phyloP scores from a whole-genome alignment of 1,140 invertebrate species.

The Drosophila ercepeae region DNA sequence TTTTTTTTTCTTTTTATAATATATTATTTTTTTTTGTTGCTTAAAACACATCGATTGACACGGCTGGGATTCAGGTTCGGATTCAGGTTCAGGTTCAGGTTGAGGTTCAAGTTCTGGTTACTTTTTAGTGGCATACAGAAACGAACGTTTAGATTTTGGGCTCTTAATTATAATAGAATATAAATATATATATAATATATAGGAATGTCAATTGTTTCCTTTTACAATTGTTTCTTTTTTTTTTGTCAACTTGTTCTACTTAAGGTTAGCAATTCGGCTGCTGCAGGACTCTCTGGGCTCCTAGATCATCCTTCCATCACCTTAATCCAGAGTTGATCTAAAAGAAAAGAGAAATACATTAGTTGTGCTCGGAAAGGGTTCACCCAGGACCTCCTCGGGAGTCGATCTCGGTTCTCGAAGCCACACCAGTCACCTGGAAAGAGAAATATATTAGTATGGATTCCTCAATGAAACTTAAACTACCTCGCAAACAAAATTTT shows the following conservation, averaged over 20 bases:
- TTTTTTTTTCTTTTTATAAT: constrained; percentile 18
- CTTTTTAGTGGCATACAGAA: constrained; percentile 56
- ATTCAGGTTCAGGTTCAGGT: constrained; percentile 9
- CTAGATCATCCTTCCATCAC: not conserved
- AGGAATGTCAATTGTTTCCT: constrained; percentile 37
- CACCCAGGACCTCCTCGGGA: not conserved
- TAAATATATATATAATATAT: constrained; percentile 7
- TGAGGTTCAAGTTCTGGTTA: constrained; percentile 33
- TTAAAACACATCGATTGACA: constrained; percentile 32
- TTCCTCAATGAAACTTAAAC: not conserved
- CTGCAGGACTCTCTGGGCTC: constrained; percentile 10
- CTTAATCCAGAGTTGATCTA: constrained; percentile 6
- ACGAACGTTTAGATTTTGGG: constrained; percentile 47
- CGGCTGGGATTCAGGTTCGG: constrained; percentile 27
- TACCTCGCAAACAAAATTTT: not conserved
- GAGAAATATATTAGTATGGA: constrained; percentile 60
- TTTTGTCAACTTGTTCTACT: constrained; percentile 34
- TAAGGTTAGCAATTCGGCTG: constrained; percentile 24
- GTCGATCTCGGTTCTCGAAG: not conserved
- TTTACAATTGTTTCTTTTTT: constrained; percentile 34
- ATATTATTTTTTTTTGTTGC: not conserved
- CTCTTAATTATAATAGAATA: constrained; percentile 36
- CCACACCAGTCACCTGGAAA: constrained; percentile 50
- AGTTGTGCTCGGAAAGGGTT: constrained; percentile 35
- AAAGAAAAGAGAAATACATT: constrained; percentile 67